A percentile compares a stretch with the other conserved stretches of the same genome.
phyloP scores from a whole-genome alignment of 2,113 vertebrate genomes.

The Epinephelus moara region DNA sequence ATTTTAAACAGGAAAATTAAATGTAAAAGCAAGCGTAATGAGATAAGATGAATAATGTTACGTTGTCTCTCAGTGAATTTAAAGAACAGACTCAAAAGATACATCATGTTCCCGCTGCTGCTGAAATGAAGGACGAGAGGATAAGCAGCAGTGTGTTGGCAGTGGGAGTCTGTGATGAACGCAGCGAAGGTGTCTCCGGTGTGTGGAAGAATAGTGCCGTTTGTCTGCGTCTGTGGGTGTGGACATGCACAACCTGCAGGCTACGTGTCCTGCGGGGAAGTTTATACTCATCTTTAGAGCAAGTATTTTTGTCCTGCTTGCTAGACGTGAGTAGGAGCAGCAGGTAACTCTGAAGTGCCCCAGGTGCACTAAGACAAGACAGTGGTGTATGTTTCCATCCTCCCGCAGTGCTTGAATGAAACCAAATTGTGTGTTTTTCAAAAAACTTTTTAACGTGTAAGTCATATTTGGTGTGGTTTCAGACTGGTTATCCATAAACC shows the following conservation, averaged over 20 bases:
- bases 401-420: not conserved
- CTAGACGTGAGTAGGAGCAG: not conserved
- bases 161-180: not conserved
- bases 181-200: not conserved
- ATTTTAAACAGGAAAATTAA: not conserved
- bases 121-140: not conserved
- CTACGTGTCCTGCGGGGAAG: not conserved
- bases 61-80: too few species aligned
- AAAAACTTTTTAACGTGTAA: not conserved
- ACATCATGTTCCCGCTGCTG: not conserved
- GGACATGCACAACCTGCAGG: not conserved
- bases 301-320: not conserved
- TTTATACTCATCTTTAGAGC: not conserved
- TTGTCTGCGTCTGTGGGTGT: slow-evolving; percentile 32
- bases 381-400: not conserved
- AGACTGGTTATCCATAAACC: not conserved
- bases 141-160: slow-evolving; percentile 9
- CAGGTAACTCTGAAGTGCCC: not conserved
- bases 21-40: not conserved
- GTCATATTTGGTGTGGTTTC: not conserved
- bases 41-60: not conserved
- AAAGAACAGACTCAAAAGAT: too few species aligned
- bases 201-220: slow-evolving; percentile 4
- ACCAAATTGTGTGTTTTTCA: not conserved
- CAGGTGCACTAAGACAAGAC: not conserved